Base-by-base conservation (phyloP, 2,888 invertebrate genomes). In the Lepas anatifera region DNA sequence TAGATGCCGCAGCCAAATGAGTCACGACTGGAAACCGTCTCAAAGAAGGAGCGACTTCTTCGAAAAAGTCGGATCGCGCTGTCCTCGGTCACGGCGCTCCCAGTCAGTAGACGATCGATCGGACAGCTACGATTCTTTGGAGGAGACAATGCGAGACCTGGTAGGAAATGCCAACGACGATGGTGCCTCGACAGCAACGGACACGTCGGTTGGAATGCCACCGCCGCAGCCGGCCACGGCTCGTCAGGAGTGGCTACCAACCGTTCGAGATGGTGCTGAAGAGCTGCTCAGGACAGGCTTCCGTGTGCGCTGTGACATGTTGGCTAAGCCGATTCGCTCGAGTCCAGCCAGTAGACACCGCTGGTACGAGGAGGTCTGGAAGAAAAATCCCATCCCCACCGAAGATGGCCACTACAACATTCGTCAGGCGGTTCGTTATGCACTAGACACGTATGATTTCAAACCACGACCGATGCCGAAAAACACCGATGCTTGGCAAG, bases 331-430 rank as follows among this genome's bases (percentile, higher is more conserved):
- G 18, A 58, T 58, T 32, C 58, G 58, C 32, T 58, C 58, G 18
- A 58, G 58, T 16, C 58, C 58, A 32, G 58, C 58, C 58, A 58
- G 58, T 32, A 29, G 58, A 32, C 58, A 58, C 58, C 58, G 58
- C 58, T 58, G 58, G 58, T 58, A 58, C 58, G 58, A 58, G 58
- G 32, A 58, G 58, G 58, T 58, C 32, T 58, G 58, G 58, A 58
- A 32, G 58, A 32, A 18, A 32, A 58, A 58, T 32, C 58, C 58
- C 18, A 32, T 58, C 3, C 58, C 58, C 2, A 58, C 58, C 32
- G 58, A 58, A 8, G 58, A 58, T 32, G 13, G 58, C 32, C 58
- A 58, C 58, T 58, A 58, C 32, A 32, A 32, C 58, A 58, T 58
- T 13, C 58, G 58, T 18, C 27, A 27, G 58, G 58, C 58, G 18